phyloP scores from a whole-genome alignment of 2,888 invertebrate species.

The Noctua comes region DNA sequence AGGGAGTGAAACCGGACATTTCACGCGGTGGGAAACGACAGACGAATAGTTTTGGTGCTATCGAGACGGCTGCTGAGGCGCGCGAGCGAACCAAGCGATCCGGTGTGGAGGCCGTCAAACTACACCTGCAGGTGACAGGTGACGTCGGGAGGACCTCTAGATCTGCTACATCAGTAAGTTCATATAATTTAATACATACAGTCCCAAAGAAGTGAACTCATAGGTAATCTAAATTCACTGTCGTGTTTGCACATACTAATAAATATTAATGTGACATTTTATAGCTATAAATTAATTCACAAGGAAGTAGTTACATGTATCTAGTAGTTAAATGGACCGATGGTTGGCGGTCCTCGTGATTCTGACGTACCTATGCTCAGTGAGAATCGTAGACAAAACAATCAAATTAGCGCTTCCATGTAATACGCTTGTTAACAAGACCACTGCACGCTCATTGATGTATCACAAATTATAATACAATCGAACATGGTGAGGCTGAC shows the following conservation, averaged over 20 bases:
- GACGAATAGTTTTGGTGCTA: constrained; percentile 51
- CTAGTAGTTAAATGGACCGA: constrained; percentile 42
- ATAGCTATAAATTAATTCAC: constrained; percentile 45
- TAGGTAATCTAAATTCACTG: constrained; percentile 39
- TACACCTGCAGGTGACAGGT: constrained; percentile 84
- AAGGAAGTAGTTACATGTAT: constrained; percentile 41
- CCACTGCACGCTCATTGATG: constrained; percentile 46
- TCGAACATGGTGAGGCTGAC: constrained; percentile 28
- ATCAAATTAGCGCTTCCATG: constrained; percentile 66
- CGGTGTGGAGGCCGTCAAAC: constrained; percentile 86
- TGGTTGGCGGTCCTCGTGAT: constrained; percentile 58
- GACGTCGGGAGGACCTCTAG: constrained; percentile 86
- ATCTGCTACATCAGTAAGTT: constrained; percentile 84
- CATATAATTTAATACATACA: constrained; percentile 11
- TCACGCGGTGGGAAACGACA: constrained; percentile 68
- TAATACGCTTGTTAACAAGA: constrained; percentile 62
- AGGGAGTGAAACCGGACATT: constrained; percentile 69
- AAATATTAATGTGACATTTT: constrained; percentile 47
- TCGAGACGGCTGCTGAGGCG: constrained; percentile 66
- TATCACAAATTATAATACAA: constrained; percentile 51
- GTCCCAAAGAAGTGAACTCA: constrained; percentile 36
- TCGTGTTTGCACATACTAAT: constrained; percentile 34
- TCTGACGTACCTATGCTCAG: constrained; percentile 51
- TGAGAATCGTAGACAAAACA: constrained; percentile 62
- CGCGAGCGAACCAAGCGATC: constrained; percentile 81